Percentiles rank a stretch among this genome's conserved stretches.
Evolutionary conservation across 2,113 vertebrate species (phyloP).

Genomic region (Osmerus mordax): DNA sequence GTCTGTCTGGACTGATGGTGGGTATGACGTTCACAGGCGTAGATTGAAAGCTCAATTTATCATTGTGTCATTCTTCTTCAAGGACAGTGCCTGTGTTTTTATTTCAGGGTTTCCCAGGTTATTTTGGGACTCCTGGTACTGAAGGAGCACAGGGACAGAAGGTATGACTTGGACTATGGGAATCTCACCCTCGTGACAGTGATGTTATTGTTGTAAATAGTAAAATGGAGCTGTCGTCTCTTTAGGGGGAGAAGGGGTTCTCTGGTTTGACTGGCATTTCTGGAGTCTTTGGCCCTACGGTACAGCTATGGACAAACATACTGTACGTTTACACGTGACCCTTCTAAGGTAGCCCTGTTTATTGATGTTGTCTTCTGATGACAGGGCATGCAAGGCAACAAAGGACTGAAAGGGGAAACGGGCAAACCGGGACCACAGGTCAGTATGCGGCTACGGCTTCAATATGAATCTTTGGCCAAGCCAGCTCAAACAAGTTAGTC

Average conservation of each 20-base stretch:
- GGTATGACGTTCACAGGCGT: constrained; percentile 9
- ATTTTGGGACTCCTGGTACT: constrained; percentile 61
- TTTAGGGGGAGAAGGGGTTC: constrained; percentile 71
- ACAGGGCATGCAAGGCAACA: constrained; percentile 67
- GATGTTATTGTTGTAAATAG: neutral
- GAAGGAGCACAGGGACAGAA: constrained; percentile 69
- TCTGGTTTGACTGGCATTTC: constrained; percentile 54
- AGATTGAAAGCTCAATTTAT: neutral
- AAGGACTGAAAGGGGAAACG: constrained; percentile 67
- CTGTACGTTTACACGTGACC: neutral
- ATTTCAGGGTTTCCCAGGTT: constrained; percentile 62
- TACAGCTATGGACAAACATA: constrained; percentile 23
- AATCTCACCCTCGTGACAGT: neutral
- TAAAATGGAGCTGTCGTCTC: neutral
- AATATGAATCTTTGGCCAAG: neutral
- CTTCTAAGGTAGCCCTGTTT: neutral
- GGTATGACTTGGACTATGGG: constrained; percentile 56
- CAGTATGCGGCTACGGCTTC: constrained; percentile 36
- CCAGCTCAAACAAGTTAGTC: neutral
- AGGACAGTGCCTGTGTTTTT: neutral
- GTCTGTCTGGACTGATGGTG: constrained; percentile 70
- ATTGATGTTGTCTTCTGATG: constrained; percentile 3
- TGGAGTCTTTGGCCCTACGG: constrained; percentile 68
- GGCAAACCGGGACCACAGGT: constrained; percentile 66
- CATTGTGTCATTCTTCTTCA: neutral